phyloP scores from a whole-genome alignment of 2,113 vertebrate species.

The Pristiophorus japonicus region DNA sequence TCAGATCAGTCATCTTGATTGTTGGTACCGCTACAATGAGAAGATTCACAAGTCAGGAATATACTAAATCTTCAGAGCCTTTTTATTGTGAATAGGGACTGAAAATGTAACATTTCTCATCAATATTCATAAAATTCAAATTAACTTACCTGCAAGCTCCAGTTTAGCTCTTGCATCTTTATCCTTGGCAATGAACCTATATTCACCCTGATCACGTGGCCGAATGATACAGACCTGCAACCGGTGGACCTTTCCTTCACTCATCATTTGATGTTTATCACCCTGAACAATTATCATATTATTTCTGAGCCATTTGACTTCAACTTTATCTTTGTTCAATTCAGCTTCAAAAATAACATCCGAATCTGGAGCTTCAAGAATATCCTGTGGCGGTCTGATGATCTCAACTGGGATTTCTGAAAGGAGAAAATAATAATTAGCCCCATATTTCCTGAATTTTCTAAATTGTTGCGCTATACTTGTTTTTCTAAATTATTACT shows the following conservation, averaged over 20 bases:
- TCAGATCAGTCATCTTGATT: slow-evolving; percentile 89
- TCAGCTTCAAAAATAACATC: slow-evolving; percentile 86
- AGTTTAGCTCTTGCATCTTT: slow-evolving; percentile 93
- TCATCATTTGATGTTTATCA: slow-evolving; percentile 98
- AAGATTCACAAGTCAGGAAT: not conserved
- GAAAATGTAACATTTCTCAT: not conserved
- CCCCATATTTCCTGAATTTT: not conserved
- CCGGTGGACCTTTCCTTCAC: slow-evolving; percentile 85
- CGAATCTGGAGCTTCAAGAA: slow-evolving; percentile 77
- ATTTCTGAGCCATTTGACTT: slow-evolving; percentile 93
- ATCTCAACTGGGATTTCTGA: slow-evolving; percentile 95
- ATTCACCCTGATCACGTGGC: slow-evolving; percentile 93
- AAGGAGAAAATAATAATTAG: slow-evolving; percentile 39
- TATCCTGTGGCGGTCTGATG: slow-evolving; percentile 81
- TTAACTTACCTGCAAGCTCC: slow-evolving; percentile 80
- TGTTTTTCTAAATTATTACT: not conserved
- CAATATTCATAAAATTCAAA: not conserved
- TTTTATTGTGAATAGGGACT: not conserved
- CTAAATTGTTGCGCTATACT: not conserved
- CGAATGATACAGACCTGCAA: slow-evolving; percentile 88
- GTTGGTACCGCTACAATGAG: slow-evolving; percentile 72
- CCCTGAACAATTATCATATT: slow-evolving; percentile 94
- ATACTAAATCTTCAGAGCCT: not conserved
- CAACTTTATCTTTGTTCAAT: slow-evolving; percentile 92
- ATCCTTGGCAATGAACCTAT: slow-evolving; percentile 90